phyloP scores from a whole-genome alignment of 2,113 vertebrate genomes.

The Mugil cephalus region DNA sequence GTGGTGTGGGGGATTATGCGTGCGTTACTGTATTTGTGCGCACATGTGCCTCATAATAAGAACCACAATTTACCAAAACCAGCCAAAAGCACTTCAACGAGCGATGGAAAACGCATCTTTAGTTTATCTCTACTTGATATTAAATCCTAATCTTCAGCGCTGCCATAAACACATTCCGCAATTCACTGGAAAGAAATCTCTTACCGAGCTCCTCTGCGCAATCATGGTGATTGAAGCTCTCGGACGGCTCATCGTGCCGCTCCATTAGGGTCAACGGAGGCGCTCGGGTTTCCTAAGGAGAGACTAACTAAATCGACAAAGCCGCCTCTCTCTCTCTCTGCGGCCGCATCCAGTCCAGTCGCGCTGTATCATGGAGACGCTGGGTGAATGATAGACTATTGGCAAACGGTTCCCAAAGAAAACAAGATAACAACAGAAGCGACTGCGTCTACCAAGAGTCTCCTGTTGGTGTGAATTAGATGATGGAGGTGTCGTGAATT shows the following conservation, averaged over 20 bases:
- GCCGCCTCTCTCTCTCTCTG: not conserved
- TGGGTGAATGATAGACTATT: not conserved
- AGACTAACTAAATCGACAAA: slow-evolving; percentile 5
- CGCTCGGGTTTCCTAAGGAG: slow-evolving; percentile 1
- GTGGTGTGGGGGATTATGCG: too few relatives aligned
- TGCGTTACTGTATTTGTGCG: too few relatives aligned
- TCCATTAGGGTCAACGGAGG: slow-evolving; percentile 54
- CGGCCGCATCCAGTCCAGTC: slow-evolving; percentile 26
- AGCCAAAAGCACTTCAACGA: too few relatives aligned
- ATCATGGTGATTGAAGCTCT: slow-evolving; percentile 11
- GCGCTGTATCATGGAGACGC: slow-evolving; percentile 60
- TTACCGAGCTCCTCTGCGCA: slow-evolving; percentile 61
- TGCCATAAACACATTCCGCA: not conserved
- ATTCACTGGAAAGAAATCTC: not conserved
- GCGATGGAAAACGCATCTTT: not conserved
- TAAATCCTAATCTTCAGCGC: not conserved
- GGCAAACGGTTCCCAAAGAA: not conserved
- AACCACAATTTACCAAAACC: too few relatives aligned
- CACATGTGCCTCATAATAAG: too few relatives aligned
- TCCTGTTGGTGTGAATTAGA: too few relatives aligned
- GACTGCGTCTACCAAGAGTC: not conserved
- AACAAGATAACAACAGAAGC: not conserved
- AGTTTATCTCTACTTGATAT: not conserved
- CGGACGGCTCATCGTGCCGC: slow-evolving; percentile 11
- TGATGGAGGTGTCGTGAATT: too few relatives aligned